These are phyloP conservation scores for Ferrisia virgata DNA, from an alignment of 2,888 invertebrate species.

Conservation along the genomic window DNA sequence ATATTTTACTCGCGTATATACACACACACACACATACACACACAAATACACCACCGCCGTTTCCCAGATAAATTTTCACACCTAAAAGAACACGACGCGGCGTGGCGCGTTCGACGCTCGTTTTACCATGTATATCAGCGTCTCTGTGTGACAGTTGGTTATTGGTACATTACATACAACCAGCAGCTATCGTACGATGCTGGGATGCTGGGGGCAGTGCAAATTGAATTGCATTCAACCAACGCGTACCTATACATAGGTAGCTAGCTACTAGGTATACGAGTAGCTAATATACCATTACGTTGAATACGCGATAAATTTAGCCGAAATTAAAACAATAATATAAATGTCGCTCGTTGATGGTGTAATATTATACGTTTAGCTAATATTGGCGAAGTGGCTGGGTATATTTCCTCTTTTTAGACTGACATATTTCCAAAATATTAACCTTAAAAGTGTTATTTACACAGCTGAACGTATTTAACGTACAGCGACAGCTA, in stretches of 20 bases:
- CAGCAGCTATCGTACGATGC: too few species aligned
- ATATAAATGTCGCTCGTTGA: neutral
- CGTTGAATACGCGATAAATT: neutral
- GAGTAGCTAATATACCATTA: too few species aligned
- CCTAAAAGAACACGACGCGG: conserved; percentile 20
- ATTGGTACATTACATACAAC: neutral
- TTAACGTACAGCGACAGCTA: neutral
- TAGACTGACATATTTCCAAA: neutral
- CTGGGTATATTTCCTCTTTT: neutral
- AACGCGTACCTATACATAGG: neutral
- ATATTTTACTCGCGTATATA: conserved; percentile 35
- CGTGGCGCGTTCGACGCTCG: too few species aligned
- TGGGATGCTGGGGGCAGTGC: neutral
- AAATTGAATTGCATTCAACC: neutral
- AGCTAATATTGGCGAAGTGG: neutral
- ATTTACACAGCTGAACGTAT: neutral
- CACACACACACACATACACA: too few species aligned
- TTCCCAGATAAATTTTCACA: conserved; percentile 41
- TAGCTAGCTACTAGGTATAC: neutral
- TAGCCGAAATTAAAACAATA: conserved; percentile 16
- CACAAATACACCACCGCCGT: too few species aligned
- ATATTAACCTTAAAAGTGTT: neutral
- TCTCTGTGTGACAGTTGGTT: conserved; percentile 24
- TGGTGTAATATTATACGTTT: neutral
- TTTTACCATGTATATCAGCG: too few species aligned